These are phyloP conservation scores for Bradysia coprophila DNA, from an alignment of 1,140 invertebrate species.

Conservation along the genomic window DNA sequence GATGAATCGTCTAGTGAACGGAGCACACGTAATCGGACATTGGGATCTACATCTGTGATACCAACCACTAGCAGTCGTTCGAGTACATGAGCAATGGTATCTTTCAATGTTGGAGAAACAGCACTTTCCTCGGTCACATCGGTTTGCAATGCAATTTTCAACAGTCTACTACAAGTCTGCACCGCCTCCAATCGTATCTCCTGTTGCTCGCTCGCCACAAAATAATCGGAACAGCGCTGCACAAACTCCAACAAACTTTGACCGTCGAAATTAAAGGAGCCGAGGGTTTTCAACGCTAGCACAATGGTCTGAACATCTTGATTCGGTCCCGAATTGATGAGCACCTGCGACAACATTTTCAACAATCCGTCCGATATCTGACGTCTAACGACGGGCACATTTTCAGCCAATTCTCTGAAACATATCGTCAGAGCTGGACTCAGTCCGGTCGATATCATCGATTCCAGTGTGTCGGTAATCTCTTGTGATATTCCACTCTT, in stretches of 20 bases:
- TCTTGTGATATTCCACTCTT: constrained; percentile 54
- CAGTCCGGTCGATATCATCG: constrained; percentile 81
- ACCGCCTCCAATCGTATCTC: constrained; percentile 91
- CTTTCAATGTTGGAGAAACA: constrained; percentile 61
- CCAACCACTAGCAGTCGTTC: constrained; percentile 80
- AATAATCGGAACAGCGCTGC: constrained; percentile 77
- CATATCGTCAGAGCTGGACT: constrained; percentile 81
- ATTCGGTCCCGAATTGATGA: constrained; percentile 39
- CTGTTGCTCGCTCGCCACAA: constrained; percentile 77
- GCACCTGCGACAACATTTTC: constrained; percentile 67
- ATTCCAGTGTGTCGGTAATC: constrained; percentile 69
- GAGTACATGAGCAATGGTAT: constrained; percentile 75
- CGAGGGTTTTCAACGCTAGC: constrained; percentile 81
- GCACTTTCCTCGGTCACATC: constrained; percentile 19
- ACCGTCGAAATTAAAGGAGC: constrained; percentile 92
- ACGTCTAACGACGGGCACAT: constrained; percentile 70
- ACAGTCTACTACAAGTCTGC: constrained; percentile 73
- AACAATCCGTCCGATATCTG: constrained; percentile 85
- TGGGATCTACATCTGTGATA: constrained; percentile 89
- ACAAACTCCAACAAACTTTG: constrained; percentile 87
- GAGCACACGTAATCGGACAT: constrained; percentile 86
- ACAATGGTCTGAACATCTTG: constrained; percentile 67
- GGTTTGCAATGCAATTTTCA: constrained; percentile 41
- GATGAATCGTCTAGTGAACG: constrained; percentile 81
- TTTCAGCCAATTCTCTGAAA: constrained; percentile 71